Percentiles rank a stretch among this genome's conserved stretches.
phyloP scores from a whole-genome alignment of 2,113 vertebrate genomes.

The Arenaria interpres region DNA sequence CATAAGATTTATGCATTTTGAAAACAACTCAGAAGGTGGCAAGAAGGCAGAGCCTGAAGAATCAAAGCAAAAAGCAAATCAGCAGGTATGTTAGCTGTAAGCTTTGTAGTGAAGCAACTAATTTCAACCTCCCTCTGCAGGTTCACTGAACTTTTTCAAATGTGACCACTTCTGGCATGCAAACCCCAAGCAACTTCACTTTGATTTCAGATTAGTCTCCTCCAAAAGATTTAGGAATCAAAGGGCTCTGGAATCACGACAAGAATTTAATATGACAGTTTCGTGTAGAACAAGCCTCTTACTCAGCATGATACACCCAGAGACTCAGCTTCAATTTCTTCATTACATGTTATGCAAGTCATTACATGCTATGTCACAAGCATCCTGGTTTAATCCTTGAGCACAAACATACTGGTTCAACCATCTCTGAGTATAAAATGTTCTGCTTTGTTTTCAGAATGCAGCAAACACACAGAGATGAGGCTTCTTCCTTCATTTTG shows the following conservation, averaged over 20 bases:
- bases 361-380: conserved; percentile 56
- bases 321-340: conserved; percentile 63
- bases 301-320: conserved; percentile 78
- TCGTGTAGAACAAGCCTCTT: conserved; percentile 80
- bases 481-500: conserved; percentile 6
- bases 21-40: conserved; percentile 51
- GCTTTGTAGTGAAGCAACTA: conserved; percentile 71
- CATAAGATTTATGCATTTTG: conserved; percentile 53
- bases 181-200: conserved; percentile 77
- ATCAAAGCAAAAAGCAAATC: conserved; percentile 69
- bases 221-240: conserved; percentile 86
- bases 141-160: conserved; percentile 83
- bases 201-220: conserved; percentile 84
- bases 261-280: conserved; percentile 91
- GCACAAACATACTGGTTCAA: conserved; percentile 26
- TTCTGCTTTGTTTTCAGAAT: conserved; percentile 45
- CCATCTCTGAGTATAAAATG: conserved; percentile 32
- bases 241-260: conserved; percentile 77
- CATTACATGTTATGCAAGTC: conserved; percentile 68
- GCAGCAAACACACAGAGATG: not conserved
- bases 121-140: conserved; percentile 81
- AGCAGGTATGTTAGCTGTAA: conserved; percentile 73
- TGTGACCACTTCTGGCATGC: conserved; percentile 84
- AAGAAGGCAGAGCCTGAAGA: conserved; percentile 55
- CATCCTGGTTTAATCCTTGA: conserved; percentile 63